These are phyloP conservation scores for Desoria tigrina DNA, from an alignment of 2,888 invertebrate genomes.

Conservation along the genomic window DNA sequence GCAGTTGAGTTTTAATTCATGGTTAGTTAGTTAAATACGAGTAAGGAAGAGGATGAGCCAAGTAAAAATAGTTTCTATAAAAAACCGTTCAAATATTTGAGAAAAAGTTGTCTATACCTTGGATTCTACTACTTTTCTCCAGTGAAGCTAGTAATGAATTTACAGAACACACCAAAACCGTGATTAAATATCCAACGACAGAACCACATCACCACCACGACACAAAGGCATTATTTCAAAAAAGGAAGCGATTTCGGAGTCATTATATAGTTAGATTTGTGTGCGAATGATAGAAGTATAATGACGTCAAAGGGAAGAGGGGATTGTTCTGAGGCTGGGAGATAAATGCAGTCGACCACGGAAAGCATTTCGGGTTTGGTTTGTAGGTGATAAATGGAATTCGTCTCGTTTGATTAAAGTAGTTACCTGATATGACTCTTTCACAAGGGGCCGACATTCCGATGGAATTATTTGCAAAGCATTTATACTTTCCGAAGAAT, in stretches of 20 bases:
- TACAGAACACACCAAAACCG: constrained; percentile 55
- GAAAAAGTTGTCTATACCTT: constrained; percentile 40
- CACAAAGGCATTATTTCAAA: constrained; percentile 12
- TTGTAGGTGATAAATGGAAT: too few species aligned
- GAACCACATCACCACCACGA: constrained; percentile 22
- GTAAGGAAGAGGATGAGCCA: too few species aligned
- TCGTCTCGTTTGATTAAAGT: too few species aligned
- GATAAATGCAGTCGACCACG: too few species aligned
- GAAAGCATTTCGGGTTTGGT: too few species aligned
- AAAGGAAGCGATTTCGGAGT: constrained; percentile 7
- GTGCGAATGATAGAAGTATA: neutral
- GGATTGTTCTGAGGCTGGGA: neutral
- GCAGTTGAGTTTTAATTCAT: too few species aligned
- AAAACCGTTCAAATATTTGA: constrained; percentile 3
- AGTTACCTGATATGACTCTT: constrained; percentile 61
- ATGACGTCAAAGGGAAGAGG: neutral
- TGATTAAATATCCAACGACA: constrained; percentile 11
- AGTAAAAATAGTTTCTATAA: too few species aligned
- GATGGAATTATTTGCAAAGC: constrained; percentile 80
- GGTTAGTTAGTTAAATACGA: too few species aligned
- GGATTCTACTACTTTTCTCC: constrained; percentile 66
- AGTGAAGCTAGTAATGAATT: constrained; percentile 62
- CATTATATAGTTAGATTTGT: constrained; percentile 5
- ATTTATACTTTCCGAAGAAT: constrained; percentile 75
- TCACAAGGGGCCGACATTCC: constrained; percentile 65